These are phyloP conservation scores for Cebidichthys violaceus DNA, from an alignment of 2,113 vertebrate species.

Conservation along the genomic window DNA sequence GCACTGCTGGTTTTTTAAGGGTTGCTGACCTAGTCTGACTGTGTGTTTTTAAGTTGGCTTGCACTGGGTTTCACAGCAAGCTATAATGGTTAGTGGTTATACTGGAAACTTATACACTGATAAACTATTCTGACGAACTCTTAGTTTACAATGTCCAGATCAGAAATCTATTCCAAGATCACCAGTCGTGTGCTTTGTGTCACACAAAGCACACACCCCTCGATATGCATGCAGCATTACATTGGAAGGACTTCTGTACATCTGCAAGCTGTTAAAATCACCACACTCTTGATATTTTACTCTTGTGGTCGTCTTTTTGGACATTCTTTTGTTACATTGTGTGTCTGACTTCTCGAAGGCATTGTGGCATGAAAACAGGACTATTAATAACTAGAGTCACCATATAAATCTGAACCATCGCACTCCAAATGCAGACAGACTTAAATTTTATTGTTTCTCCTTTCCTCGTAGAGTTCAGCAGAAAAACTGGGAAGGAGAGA, in stretches of 20 bases:
- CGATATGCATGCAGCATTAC: conserved; percentile 6
- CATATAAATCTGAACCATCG: conserved; percentile 3
- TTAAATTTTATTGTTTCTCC: conserved; percentile 30
- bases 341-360: conserved; percentile 7
- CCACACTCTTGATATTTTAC: conserved; percentile 13
- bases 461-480: conserved; percentile 48
- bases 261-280: conserved; percentile 50
- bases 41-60: conserved; percentile 33
- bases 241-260: conserved; percentile 42
- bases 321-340: conserved; percentile 14
- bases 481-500: conserved; percentile 36
- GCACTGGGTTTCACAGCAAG: conserved; percentile 24
- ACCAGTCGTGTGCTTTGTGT: conserved; percentile 30
- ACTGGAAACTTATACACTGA: conserved; percentile 17
- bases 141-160: conserved; percentile 24
- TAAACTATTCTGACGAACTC: neutral
- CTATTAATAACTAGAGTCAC: conserved; percentile 14
- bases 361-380: neutral
- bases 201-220: conserved; percentile 31
- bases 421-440: neutral
- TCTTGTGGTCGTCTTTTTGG: neutral
- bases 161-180: conserved; percentile 38
- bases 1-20: conserved; percentile 29
- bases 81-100: conserved; percentile 17
- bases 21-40: conserved; percentile 29